Conservation (phyloP, 2,113 vertebrate genomes). For the Macrotis lagotis region DNA sequence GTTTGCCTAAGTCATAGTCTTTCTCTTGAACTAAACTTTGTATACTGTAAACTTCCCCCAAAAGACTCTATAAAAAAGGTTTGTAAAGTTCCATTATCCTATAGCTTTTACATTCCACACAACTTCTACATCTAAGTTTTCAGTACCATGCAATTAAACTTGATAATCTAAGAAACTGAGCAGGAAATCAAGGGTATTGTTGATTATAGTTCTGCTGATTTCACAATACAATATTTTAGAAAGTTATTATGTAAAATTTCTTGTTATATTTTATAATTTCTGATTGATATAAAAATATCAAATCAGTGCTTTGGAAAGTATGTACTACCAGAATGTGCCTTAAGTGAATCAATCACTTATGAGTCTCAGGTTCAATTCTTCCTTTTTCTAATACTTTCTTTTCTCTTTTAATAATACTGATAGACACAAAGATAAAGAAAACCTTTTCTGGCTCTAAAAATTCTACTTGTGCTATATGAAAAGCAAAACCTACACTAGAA, state of each 20-base stretch:
- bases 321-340: too few relatives aligned
- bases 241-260: neutral
- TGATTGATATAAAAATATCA: neutral
- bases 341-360: neutral
- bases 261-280: neutral
- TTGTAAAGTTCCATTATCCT: neutral
- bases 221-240: neutral
- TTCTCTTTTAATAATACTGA: neutral
- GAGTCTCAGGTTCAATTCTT: neutral
- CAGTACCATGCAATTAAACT: neutral
- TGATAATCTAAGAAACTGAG: neutral
- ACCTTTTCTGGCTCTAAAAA: neutral
- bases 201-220: neutral
- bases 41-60: neutral
- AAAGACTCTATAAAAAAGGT: neutral
- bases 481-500: neutral
- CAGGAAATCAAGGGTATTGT: neutral
- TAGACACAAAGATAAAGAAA: neutral
- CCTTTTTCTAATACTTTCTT: too few relatives aligned
- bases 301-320: neutral
- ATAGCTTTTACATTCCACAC: neutral
- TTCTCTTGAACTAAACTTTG: neutral
- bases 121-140: neutral
- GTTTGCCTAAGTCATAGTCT: neutral
- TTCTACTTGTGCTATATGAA: neutral